These are phyloP conservation scores for Zoanthus gigantus DNA, from an alignment of 92 coral and sea anemone species.

Conservation along the genomic window DNA sequence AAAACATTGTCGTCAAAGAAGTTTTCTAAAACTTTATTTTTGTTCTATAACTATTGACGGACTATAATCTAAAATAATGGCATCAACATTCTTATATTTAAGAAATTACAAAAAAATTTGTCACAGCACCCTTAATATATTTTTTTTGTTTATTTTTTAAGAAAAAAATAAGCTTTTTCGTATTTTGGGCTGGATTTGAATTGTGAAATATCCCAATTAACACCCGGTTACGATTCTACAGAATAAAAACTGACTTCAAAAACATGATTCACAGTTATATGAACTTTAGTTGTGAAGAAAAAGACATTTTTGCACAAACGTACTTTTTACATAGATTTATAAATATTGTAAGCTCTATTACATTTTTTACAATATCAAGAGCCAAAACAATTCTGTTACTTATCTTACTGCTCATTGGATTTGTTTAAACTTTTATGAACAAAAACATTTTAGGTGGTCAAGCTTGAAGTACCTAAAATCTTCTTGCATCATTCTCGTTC, in stretches of 20 bases:
- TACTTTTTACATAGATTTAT: constrained; percentile 8
- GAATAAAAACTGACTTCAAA: neutral
- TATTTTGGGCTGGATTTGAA: neutral
- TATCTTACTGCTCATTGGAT: no score
- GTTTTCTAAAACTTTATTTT: constrained; percentile 5
- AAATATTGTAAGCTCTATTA: neutral
- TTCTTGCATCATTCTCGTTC: no score
- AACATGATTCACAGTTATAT: constrained; percentile 18
- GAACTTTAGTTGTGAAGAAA: constrained; percentile 5
- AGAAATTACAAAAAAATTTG: neutral
- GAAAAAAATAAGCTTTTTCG: neutral
- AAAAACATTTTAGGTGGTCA: no score
- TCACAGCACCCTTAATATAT: constrained; percentile 14
- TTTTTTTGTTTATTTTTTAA: constrained; percentile 1
- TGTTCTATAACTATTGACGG: constrained; percentile 13
- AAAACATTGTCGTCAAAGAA: constrained; percentile 8
- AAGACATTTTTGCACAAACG: neutral
- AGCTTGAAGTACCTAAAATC: no score
- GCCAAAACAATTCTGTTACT: no score
- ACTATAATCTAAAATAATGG: constrained; percentile 11
- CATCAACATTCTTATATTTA: constrained; percentile 24
- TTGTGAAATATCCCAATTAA: constrained; percentile 17
- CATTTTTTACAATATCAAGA: neutral
- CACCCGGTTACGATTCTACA: constrained; percentile 2
- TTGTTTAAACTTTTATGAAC: no score